Evolutionary conservation across 2,113 vertebrate species (phyloP).

Genomic region (Nibea coibor): DNA sequence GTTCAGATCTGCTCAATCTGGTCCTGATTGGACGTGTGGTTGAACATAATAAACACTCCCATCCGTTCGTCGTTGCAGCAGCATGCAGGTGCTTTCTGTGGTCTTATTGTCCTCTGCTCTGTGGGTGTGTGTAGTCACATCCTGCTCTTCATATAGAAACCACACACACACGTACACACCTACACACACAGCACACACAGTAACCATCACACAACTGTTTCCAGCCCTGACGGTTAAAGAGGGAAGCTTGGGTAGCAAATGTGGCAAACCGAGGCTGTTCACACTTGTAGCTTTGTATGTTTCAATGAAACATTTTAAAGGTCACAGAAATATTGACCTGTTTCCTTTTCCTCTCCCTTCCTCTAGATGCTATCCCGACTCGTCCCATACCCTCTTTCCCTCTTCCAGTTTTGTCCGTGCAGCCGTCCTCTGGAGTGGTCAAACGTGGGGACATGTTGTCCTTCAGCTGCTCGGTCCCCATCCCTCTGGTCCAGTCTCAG

Average conservation of each 20-base stretch:
- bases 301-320: background rate
- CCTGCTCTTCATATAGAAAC: slow-evolving; percentile 74
- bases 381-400: slow-evolving; percentile 14
- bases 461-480: slow-evolving; percentile 67
- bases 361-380: slow-evolving; percentile 30
- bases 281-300: background rate
- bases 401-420: slow-evolving; percentile 66
- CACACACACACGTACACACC: slow-evolving; percentile 40
- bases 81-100: slow-evolving; percentile 66
- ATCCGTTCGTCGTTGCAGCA: slow-evolving; percentile 59
- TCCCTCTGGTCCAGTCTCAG: slow-evolving; percentile 1
- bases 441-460: slow-evolving; percentile 58
- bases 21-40: slow-evolving; percentile 45
- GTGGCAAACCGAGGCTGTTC: background rate
- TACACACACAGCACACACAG: background rate
- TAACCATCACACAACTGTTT: slow-evolving; percentile 43
- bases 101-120: slow-evolving; percentile 64
- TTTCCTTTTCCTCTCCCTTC: background rate
- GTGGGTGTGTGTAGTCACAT: slow-evolving; percentile 74
- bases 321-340: background rate
- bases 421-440: slow-evolving; percentile 57
- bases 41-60: slow-evolving; percentile 73
- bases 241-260: background rate
- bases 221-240: slow-evolving; percentile 39
- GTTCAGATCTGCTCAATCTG: slow-evolving; percentile 15